These are phyloP conservation scores for Lacerta bilineata DNA, from an alignment of 2,797 vertebrate genomes.

Conservation along the genomic window DNA sequence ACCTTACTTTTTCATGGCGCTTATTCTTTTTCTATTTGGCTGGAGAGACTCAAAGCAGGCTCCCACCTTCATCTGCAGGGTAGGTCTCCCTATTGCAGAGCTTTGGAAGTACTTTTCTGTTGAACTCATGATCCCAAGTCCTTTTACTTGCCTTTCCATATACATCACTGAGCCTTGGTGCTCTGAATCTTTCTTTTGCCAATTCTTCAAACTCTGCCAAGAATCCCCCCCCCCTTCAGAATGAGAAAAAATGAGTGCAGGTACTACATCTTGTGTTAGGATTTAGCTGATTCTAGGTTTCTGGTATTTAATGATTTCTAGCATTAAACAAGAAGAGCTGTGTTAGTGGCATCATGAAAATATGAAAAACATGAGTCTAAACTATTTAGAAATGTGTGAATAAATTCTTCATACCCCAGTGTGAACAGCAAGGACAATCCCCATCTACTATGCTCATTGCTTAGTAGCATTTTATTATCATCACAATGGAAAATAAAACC, in stretches of 20 bases:
- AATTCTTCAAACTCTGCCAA: background rate
- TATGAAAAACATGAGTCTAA: background rate
- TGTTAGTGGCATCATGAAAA: background rate
- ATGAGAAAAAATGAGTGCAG: background rate
- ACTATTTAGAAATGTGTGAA: background rate
- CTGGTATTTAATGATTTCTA: background rate
- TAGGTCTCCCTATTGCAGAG: background rate
- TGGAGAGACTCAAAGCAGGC: background rate
- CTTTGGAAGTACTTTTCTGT: background rate
- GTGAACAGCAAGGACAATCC: background rate
- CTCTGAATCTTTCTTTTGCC: background rate
- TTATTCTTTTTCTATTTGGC: background rate
- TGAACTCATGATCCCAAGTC: background rate
- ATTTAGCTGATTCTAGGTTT: background rate
- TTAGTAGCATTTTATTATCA: conserved; percentile 46
- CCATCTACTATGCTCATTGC: background rate
- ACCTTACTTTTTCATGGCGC: background rate
- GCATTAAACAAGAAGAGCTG: background rate
- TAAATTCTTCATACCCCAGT: background rate
- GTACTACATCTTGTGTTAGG: background rate
- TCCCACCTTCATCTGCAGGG: background rate
- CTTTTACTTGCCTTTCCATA: too few species aligned
- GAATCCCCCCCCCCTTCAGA: background rate
- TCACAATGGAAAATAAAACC: conserved; percentile 21
- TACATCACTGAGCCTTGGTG: background rate